Evolutionary conservation across 2,797 vertebrate genomes (phyloP), one percentile per base, ranked within the genome.

Genomic region (Rhincodon typus): DNA sequence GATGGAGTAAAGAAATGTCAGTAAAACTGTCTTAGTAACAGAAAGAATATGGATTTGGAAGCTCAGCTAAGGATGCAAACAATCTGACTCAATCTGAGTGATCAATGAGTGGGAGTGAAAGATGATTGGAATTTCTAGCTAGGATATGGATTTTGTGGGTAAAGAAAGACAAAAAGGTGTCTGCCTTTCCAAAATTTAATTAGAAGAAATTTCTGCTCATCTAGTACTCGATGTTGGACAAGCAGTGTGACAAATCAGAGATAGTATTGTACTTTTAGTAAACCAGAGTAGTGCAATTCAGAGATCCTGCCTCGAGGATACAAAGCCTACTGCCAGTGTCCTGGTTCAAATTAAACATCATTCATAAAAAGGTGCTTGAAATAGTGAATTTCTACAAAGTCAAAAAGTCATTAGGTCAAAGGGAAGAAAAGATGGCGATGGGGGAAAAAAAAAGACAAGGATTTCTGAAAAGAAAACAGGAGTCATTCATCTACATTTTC

Each of bases 401-500:
- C 66, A 67, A 34, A 67, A 93, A 17, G 34, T 23, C 38, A 23
- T 82, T 42, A 7, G 79, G 79, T 21, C 38, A 66, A 8, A 42
- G 19, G n/a, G 34, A 23, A 10, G 25, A 62, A 90, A 66, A 91
- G 66, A 1, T 21, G 21, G 57, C 15, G 7, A 7, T 79, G 74
- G 74, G 69, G 34, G 53, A 10, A 1, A 6, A 8, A 23, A 57
- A 25, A 27, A 5, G 3, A 34, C 17, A 91, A 53, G 62, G 6
- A 69, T 69, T 84, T 84, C 30, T 67, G n/a, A 93, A 93, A 93
- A 93, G 90, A 93, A 69, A 93, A 93, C 90, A 69, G 4, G 17
- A 84, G 66, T 93, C 90, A 69, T 25, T 69, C 62, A 42, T 93
- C 90, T 38, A 93, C 25, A n/a, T 69, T 69, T 93, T 93, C 90